phyloP scores from a whole-genome alignment of 2,113 vertebrate species.

The Bothrops jararaca region DNA sequence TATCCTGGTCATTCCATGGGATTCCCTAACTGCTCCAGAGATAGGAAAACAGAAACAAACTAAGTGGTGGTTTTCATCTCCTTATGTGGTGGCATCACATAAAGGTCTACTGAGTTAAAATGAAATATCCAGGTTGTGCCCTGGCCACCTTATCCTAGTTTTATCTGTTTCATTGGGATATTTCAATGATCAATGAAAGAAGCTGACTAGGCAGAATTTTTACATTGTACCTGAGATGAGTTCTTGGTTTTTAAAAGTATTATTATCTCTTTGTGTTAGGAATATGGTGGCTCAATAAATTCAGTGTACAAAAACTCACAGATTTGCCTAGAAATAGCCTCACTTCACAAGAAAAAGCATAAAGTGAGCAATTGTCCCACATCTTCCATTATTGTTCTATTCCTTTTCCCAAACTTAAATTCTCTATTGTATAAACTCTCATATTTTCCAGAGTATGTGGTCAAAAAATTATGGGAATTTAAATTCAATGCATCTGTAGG shows the following conservation, averaged over 20 bases:
- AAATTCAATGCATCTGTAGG: not conserved
- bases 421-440: not conserved
- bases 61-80: not conserved
- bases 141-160: not conserved
- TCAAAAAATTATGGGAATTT: not conserved
- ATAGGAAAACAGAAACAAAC: not conserved
- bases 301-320: not conserved
- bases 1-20: not conserved
- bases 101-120: not conserved
- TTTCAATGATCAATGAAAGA: not conserved
- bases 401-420: not conserved
- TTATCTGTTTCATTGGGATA: not conserved
- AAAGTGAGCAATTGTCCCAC: not conserved
- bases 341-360: not conserved
- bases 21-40: not conserved
- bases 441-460: not conserved
- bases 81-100: not conserved
- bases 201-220: not conserved
- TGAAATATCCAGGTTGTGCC: not conserved
- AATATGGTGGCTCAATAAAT: not conserved
- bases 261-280: not conserved
- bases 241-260: not conserved
- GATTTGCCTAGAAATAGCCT: not conserved
- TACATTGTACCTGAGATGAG: not conserved
- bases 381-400: not conserved